Conservation (phyloP, 2,888 invertebrate genomes). For the Sphaerophoria taeniata region DNA sequence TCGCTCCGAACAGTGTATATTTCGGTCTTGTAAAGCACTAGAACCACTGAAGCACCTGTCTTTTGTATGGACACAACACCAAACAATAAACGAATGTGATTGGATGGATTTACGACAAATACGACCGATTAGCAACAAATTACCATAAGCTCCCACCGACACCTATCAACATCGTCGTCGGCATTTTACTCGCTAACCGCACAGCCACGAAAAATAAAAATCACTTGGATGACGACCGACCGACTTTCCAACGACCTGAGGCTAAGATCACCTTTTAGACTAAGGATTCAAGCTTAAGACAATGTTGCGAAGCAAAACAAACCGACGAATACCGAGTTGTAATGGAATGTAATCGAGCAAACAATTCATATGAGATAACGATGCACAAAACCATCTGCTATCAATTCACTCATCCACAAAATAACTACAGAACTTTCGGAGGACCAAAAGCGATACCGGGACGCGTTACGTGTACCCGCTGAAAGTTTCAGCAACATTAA, state of each 20-base stretch:
- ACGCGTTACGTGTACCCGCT: conserved; percentile 38
- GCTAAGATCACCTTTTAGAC: background rate
- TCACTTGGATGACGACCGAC: background rate
- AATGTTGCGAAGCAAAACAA: conserved; percentile 11
- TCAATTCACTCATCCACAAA: background rate
- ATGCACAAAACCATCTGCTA: conserved; percentile 5
- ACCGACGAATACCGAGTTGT: background rate
- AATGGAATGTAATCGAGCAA: conserved; percentile 14
- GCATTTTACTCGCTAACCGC: background rate
- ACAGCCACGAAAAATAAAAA: conserved; percentile 2
- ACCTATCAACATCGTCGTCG: background rate
- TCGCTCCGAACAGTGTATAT: too few species aligned
- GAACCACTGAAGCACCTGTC: background rate
- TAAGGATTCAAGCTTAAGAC: background rate
- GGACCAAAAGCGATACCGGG: background rate
- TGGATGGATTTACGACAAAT: conserved; percentile 43
- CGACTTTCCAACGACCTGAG: conserved; percentile 3
- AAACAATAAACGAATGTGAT: conserved; percentile 62
- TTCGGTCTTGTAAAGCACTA: background rate
- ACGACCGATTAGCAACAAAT: background rate
- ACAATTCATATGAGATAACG: conserved; percentile 48
- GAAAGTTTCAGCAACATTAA: conserved; percentile 67
- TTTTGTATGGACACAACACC: conserved; percentile 51
- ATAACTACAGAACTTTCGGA: conserved; percentile 6
- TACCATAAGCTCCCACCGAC: too few species aligned